These are phyloP conservation scores for Cyphomyrmex costatus DNA, from an alignment of 1,140 invertebrate genomes.

Conservation along the genomic window DNA sequence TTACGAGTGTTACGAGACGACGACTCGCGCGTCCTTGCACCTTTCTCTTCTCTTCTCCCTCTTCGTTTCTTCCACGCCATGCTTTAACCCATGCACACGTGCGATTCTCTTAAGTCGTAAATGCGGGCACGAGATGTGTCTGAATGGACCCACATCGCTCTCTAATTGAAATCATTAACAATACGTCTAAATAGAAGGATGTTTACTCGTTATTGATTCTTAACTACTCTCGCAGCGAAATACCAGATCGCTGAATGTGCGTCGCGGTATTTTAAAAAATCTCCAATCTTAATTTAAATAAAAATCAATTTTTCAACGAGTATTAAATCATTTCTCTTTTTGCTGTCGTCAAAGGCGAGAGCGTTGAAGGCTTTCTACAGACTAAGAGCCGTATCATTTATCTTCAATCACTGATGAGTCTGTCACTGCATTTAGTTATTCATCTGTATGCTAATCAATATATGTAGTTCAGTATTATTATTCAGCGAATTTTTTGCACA, in stretches of 20 bases:
- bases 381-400: constrained; percentile 39
- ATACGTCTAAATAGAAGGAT: constrained; percentile 15
- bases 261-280: background rate
- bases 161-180: constrained; percentile 49
- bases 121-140: constrained; percentile 25
- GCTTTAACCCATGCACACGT: constrained; percentile 17
- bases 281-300: background rate
- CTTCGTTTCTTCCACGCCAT: background rate
- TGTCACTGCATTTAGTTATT: constrained; percentile 46
- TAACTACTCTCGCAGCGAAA: background rate
- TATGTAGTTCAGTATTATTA: constrained; percentile 55
- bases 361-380: background rate
- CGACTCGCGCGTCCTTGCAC: constrained; percentile 7
- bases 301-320: constrained; percentile 15
- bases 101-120: constrained; percentile 34
- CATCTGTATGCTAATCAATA: constrained; percentile 55
- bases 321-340: constrained; percentile 10
- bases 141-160: constrained; percentile 15
- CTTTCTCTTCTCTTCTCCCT: constrained; percentile 27
- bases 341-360: background rate
- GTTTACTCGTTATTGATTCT: background rate
- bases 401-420: constrained; percentile 45
- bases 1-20: constrained; percentile 49
- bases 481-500: constrained; percentile 32
- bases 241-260: background rate